Conservation (phyloP, 2,888 invertebrate species). For the Abrostola triplasia region DNA sequence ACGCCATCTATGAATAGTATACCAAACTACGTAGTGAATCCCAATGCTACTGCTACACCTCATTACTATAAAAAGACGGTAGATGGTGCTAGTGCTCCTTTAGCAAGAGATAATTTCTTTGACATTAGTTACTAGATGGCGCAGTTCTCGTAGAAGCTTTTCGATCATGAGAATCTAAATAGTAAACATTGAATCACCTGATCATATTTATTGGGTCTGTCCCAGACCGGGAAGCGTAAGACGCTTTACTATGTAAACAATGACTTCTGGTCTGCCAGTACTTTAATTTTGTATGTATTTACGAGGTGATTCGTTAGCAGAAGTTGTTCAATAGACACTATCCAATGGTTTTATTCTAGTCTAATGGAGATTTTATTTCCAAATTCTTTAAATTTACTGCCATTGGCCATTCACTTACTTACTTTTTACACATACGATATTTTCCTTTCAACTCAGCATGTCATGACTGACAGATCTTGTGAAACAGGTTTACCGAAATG, state of each 20-base stretch:
- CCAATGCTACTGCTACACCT: background rate
- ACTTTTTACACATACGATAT: background rate
- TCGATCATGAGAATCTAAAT: background rate
- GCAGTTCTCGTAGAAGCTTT: background rate
- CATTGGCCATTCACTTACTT: background rate
- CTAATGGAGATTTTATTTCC: too few species aligned
- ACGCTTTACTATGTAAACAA: slow-evolving; percentile 24
- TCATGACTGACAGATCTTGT: background rate
- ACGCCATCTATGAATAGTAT: slow-evolving; percentile 14
- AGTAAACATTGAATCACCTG: slow-evolving; percentile 29
- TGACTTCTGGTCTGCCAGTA: slow-evolving; percentile 13
- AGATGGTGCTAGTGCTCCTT: slow-evolving; percentile 9
- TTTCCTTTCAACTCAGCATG: background rate
- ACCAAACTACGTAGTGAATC: rapidly evolving
- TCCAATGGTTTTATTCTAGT: too few species aligned
- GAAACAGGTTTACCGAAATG: slow-evolving; percentile 1
- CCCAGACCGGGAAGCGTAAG: slow-evolving; percentile 1
- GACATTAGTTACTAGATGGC: slow-evolving; percentile 16
- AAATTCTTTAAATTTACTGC: too few species aligned
- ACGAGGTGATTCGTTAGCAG: too few species aligned
- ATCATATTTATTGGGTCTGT: slow-evolving; percentile 1
- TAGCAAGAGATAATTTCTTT: too few species aligned
- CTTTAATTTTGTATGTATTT: background rate
- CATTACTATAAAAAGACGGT: background rate
- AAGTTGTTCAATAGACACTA: too few species aligned